Evolutionary conservation across 1,140 invertebrate species (phyloP), one percentile per base, ranked within the genome.

Genomic region (Listronotus bonariensis): DNA sequence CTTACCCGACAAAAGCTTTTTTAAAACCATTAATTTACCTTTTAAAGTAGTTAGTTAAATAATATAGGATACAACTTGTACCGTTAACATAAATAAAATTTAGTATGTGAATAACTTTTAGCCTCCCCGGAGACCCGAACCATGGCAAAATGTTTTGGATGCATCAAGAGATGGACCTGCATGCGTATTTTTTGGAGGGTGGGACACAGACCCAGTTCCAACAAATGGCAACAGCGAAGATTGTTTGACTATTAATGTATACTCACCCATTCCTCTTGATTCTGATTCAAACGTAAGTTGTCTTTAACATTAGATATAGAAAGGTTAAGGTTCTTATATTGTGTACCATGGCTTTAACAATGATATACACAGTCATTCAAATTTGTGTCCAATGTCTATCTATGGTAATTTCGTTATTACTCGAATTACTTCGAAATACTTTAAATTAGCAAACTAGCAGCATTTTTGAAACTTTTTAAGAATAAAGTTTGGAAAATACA

Each of bases 211-310:
- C 38, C 51, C 51, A n/a, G 20, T 11, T 12, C 51, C 60, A 12
- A 31, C 18, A 12, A 12, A 54, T 48, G 60, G 60, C 18, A 45
- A 20, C 10, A 63, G 60, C 18, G 60, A 63, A 18, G 60, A 63
- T 38, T 63, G 60, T 31, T 45, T 63, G 11, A 45, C 42, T 17
- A 32, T 55, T n/a, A 63, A 63, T 45, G 51, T 63, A 20, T 63
- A 63, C 26, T 45, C 60, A n/a, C 52, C 60, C n/a, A 14, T 45
- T n/a, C 15, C 34, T 18, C 11, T 42, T 14, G 31, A 41, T 9
- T 15, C 46, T 51, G 36, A 43, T 43, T 43, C n/a, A 1, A 43
- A 1, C 7, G n/a, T 18, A 43, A 43, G 17, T 15, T 15, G 6
- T 15, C n/a, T 15, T 43, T 43, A n/a, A 43, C 1, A 15, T 42